Base-by-base conservation (phyloP, 2,797 vertebrate genomes). In the Coregonus suidteri region DNA sequence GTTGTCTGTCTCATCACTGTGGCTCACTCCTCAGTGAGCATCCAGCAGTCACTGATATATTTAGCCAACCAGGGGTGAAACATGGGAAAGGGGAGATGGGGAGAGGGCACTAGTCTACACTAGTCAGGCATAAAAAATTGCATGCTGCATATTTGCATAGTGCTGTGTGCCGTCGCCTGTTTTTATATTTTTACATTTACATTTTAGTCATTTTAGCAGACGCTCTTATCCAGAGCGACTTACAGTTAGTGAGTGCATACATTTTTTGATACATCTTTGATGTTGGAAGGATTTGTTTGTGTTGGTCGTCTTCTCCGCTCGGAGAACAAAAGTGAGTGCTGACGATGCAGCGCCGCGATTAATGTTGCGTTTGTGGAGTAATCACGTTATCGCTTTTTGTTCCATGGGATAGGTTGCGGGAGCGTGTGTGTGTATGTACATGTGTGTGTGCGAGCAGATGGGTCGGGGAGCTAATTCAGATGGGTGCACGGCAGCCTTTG, bases 381-480 rank as follows among this genome's bases (percentile, higher is more conserved):
- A 88, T 89, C 87, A 81, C 3, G 78, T 87, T 87, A 89, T 90
- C 79, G 66, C 83, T 87, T 81, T 87, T 77, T 88, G 86, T 82
- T 84, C 73, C 11, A 86, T 81, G 79, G 77, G 85, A 85, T 84
- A 88, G 79, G 82, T 87, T 83, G 79, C 67, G 81, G 68, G 76
- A 80, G 75, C 47, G 74, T 73, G 70, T 67, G 47, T 73, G 82
- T 75, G 77, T 68, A 81, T 74, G 79, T 54, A 67, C 7, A 25
- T 6, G 37, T 59, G 51, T 25, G 37, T 85, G 11, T 53, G 53
- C 31, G 67, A 66, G 73, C 78, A 73, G 41, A 9, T 47, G 66
- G 81, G 82, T 82, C 87, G 80, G 77, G 81, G 79, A 89, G 88
- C 83, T 91, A 87, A 93, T 94, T 93, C 90, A 88, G 86, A 92